Conservation (phyloP, 2,113 vertebrate species). For the Spea multiplicata region DNA sequence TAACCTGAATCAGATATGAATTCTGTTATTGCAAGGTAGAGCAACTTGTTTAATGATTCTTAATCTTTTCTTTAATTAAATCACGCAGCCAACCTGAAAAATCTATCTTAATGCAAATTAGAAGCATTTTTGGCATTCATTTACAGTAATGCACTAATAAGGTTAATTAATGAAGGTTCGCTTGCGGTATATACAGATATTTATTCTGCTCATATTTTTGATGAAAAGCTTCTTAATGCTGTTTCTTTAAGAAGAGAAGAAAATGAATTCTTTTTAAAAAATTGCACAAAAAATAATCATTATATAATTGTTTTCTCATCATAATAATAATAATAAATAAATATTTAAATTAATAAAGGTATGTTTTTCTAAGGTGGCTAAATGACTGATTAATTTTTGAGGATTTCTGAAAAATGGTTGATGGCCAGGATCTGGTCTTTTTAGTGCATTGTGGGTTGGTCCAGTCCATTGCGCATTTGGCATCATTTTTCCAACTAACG, state of each 20-base stretch:
- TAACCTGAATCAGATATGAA: conserved; percentile 99
- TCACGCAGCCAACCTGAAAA: conserved; percentile 99
- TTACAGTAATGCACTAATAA: conserved; percentile 99
- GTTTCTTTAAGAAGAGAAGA: conserved; percentile 65
- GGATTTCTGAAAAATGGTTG: no score
- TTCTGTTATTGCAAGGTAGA: conserved; percentile 99
- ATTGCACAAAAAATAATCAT: no score
- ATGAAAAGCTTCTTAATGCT: conserved; percentile 85
- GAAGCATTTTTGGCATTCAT: conserved; percentile 99
- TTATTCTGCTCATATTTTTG: conserved; percentile 87
- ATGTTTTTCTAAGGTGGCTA: no score
- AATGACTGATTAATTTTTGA: no score
- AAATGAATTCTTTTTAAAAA: conserved; percentile 60
- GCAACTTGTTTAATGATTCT: conserved; percentile 99
- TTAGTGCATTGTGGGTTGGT: no score
- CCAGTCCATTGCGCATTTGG: no score
- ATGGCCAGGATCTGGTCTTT: neutral
- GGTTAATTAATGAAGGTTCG: conserved; percentile 99
- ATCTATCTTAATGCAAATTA: conserved; percentile 99
- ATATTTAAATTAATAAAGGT: no score
- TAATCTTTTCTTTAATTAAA: conserved; percentile 99
- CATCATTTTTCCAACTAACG: no score
- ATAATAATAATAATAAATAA: no score
- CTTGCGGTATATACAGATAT: conserved; percentile 99
- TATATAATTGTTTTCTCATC: no score